Base-by-base conservation (phyloP, 1,140 invertebrate genomes). In the Drosophila melanica region DNA sequence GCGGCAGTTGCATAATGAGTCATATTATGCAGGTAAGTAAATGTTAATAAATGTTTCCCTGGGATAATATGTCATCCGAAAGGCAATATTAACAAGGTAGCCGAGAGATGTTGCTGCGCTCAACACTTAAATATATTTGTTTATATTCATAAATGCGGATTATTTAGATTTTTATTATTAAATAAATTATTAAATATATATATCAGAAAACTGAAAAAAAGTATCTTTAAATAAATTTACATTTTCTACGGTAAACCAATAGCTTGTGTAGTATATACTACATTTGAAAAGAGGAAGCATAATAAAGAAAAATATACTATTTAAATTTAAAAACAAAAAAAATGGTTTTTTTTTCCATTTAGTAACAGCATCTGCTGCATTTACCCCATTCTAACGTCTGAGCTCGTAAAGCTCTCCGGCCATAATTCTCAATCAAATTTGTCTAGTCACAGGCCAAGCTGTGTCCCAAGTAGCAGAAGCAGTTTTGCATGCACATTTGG, bases 401-500 rank as follows among this genome's bases (percentile, higher is more conserved):
- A 16, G 27, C 57, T 7, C 16, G 14, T 45, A 33, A 30, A 12
- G 59, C 42, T 37, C 33, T 50, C 14, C 12, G 14, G 2, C 65
- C 64, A 68, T 73, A 68, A 73, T 68, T 73, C 70, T 68, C 64
- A 73, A 58, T 58, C n/a, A 62, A 74, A 59, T 50, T 59, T 60
- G 65, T 66, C 48, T 65, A 55, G 23, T 67, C 64, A 35, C 7
- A 63, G 41, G 41, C 7, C 66, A 69, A 69, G 66, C 66, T 69
- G 59, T 55, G 59, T 18, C n/a, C 33, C 14, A 10, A 27, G 27
- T 23, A 18, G 20, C 18, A 51, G 16, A 16, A 44, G 41, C 35
- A 35, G 65, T 59, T 73, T 73, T 73, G 70, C 70, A 73, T 73
- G 70, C 70, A 54, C 65, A 68, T 51, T 73, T 62, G 57, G 59